Evolutionary conservation across 2,797 vertebrate species (phyloP), one percentile per base, ranked within the genome.

Genomic region (Enteromius radiatus): DNA sequence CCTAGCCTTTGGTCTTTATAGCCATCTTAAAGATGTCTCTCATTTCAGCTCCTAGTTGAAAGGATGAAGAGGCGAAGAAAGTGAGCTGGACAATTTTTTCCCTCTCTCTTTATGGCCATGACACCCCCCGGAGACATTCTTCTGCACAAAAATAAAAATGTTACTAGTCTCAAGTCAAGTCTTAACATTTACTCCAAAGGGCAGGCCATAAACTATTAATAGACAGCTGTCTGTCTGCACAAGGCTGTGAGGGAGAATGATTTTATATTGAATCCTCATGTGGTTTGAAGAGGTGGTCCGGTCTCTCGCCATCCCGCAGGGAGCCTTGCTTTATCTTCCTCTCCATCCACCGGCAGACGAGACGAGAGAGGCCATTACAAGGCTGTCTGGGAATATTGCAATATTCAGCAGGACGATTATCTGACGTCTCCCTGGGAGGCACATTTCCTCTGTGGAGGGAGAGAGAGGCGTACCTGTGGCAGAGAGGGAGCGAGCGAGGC

Each of bases 121-220:
- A 85, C 45, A 80, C 78, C 47, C 83, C 87, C 88, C 59, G 45
- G 86, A 91, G 91, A 92, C 87, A 88, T 91, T 84, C 14, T 87
- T 70, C 74, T 49, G n/a, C 65, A 83, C 78, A 84, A 90, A 92
- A 90, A 91, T 83, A 88, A 89, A 92, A 93, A 91, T 91, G 88
- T 91, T 91, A 87, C 88, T 84, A 83, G 90, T 89, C 88, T 86
- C 88, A 85, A 90, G 91, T 88, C 87, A 89, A 90, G 86, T 84
- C 80, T 86, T 91, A 91, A 92, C 92, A 93, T 93, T 93, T 92
- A 91, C 89, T 90, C 90, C 88, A 93, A 93, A 93, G 91, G 89
- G 82, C 61, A 43, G 87, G 84, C 91, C 91, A 91, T 94, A 90
- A 93, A 94, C 90, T 95, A 94, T 94, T 93, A 91, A 94, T 94